Evolutionary conservation across 2,888 invertebrate species (phyloP).

Genomic region (Tetragnatha montana): DNA sequence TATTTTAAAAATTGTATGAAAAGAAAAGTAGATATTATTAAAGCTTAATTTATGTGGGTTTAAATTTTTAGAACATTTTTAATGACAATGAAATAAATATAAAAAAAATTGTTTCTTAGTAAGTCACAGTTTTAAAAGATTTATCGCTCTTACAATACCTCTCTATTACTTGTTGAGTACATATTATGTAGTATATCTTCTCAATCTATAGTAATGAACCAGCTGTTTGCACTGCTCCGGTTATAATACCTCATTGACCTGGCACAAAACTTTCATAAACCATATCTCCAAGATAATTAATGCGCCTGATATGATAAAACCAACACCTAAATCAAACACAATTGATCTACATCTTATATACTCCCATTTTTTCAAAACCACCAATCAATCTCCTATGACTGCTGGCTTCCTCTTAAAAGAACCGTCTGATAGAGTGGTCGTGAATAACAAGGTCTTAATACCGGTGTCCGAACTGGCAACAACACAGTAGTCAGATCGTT

Average conservation of each 20-base stretch:
- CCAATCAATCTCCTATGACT: background rate
- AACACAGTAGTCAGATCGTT: conserved; percentile 5
- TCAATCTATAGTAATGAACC: background rate
- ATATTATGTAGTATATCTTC: too few species aligned
- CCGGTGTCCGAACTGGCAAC: background rate
- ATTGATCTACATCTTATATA: background rate
- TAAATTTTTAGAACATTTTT: too few species aligned
- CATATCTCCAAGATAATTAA: background rate
- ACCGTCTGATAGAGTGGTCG: background rate
- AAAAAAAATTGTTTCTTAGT: too few species aligned
- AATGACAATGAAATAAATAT: too few species aligned
- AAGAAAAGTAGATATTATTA: too few species aligned
- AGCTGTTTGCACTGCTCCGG: background rate
- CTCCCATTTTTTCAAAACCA: background rate
- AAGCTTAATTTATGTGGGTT: too few species aligned
- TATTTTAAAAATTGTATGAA: too few species aligned
- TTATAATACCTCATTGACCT: background rate
- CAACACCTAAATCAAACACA: background rate
- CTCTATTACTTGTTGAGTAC: too few species aligned
- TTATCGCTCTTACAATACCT: too few species aligned
- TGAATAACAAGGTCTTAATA: background rate
- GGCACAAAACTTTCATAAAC: background rate
- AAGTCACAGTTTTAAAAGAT: too few species aligned
- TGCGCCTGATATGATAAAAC: background rate
- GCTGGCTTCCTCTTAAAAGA: background rate